A percentile compares a stretch with the other conserved stretches of the same genome.
Evolutionary conservation across 2,113 vertebrate genomes (phyloP).

Genomic region (Megaceryle maxima): DNA sequence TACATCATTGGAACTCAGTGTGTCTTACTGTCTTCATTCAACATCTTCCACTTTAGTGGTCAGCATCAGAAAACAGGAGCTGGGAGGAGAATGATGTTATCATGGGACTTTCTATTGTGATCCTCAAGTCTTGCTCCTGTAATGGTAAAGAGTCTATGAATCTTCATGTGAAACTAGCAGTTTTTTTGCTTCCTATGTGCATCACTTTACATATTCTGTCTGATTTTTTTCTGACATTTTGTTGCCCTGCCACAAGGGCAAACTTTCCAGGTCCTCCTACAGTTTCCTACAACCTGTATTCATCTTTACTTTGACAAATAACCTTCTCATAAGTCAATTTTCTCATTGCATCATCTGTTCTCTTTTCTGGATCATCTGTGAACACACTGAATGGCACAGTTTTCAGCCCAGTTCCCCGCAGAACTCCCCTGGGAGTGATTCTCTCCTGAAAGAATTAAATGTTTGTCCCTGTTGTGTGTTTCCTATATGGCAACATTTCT

Average conservation of each 20-base stretch:
- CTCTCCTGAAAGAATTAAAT: neutral
- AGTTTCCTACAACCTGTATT: neutral
- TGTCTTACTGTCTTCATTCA: neutral
- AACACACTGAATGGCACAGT: neutral
- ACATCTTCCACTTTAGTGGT: neutral
- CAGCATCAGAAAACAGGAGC: neutral
- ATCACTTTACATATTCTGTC: neutral
- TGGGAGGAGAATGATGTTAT: neutral
- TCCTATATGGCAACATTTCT: neutral
- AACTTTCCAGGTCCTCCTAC: neutral
- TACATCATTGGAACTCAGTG: neutral
- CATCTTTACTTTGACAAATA: neutral
- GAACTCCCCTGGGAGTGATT: neutral
- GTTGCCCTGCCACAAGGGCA: neutral
- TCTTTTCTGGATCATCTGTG: neutral
- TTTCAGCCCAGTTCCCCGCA: neutral
- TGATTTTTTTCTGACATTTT: neutral
- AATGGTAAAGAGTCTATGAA: neutral
- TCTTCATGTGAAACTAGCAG: neutral
- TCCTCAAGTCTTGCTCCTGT: neutral
- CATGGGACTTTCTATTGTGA: neutral
- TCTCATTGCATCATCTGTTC: neutral
- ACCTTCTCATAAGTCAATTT: neutral
- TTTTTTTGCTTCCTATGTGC: neutral
- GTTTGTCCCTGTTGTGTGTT: neutral